Percentiles rank a stretch among this genome's conserved stretches.
phyloP scores from a whole-genome alignment of 2,888 invertebrate genomes.

The Diplazon laetatorius region DNA sequence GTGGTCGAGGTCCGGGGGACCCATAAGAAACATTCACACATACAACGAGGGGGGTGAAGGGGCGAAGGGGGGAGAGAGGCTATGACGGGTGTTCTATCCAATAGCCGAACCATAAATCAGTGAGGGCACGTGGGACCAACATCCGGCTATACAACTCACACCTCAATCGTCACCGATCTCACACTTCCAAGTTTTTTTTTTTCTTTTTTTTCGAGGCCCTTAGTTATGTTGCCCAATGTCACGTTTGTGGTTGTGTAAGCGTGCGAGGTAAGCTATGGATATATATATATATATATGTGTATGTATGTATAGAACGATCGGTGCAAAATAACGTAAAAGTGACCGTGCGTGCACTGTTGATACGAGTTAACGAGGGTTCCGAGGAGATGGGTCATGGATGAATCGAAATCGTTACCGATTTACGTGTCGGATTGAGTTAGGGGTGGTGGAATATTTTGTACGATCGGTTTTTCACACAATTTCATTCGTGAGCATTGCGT shows the following conservation, averaged over 20 bases:
- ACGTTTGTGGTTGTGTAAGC: background rate
- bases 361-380: slow-evolving; percentile 19
- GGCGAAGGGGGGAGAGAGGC: no score
- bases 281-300: no score
- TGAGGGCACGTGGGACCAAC: slow-evolving; percentile 55
- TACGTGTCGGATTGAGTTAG: no score
- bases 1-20: background rate
- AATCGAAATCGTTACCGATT: slow-evolving; percentile 43
- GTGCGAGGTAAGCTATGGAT: background rate
- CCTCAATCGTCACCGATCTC: slow-evolving; percentile 41
- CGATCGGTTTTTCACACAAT: slow-evolving; percentile 22
- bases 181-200: no score
- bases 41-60: slow-evolving; percentile 12
- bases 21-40: slow-evolving; percentile 14
- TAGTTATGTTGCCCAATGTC: slow-evolving; percentile 32
- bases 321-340: no score
- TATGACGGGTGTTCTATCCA: slow-evolving; percentile 30
- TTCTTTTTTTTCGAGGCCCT: no score
- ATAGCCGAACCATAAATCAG: slow-evolving; percentile 54
- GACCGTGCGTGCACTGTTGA: background rate
- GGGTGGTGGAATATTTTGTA: background rate
- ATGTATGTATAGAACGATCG: no score
- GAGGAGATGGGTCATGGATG: background rate
- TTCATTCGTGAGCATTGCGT: slow-evolving; percentile 16
- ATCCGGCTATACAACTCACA: slow-evolving; percentile 38